phyloP scores from a whole-genome alignment of 2,888 invertebrate genomes.

The Perizoma affinitatum region DNA sequence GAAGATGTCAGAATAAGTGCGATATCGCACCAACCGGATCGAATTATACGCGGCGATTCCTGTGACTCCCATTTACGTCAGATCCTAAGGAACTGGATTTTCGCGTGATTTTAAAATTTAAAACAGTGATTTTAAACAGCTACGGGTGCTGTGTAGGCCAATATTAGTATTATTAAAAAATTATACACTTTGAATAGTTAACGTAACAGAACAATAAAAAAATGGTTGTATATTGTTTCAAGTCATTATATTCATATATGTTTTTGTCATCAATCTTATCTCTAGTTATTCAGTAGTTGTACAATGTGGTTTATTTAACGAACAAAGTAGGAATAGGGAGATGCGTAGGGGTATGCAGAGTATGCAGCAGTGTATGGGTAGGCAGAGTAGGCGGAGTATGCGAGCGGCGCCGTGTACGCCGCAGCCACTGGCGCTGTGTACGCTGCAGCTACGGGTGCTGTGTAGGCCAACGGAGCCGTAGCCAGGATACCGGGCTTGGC shows the following conservation, averaged over 20 bases:
- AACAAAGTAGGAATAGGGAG: slow-evolving; percentile 37
- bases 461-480: slow-evolving; percentile 47
- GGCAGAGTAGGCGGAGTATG: slow-evolving; percentile 62
- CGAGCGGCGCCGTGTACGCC: slow-evolving; percentile 51
- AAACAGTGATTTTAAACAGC: no score
- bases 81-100: no score
- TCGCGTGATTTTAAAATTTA: no score
- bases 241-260: not conserved
- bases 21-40: no score
- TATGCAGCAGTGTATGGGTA: slow-evolving; percentile 59
- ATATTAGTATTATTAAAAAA: no score
- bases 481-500: slow-evolving; percentile 66
- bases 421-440: slow-evolving; percentile 49
- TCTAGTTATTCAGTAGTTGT: not conserved
- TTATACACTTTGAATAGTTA: not conserved
- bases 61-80: not conserved
- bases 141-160: no score
- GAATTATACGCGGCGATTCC: not conserved
- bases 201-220: not conserved
- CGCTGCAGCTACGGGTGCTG: slow-evolving; percentile 45
- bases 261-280: not conserved
- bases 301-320: slow-evolving; percentile 24
- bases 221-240: not conserved
- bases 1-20: no score
- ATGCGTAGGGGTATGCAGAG: slow-evolving; percentile 41